Base-by-base conservation (phyloP, 2,888 invertebrate species). In the Hetaerina titia region DNA sequence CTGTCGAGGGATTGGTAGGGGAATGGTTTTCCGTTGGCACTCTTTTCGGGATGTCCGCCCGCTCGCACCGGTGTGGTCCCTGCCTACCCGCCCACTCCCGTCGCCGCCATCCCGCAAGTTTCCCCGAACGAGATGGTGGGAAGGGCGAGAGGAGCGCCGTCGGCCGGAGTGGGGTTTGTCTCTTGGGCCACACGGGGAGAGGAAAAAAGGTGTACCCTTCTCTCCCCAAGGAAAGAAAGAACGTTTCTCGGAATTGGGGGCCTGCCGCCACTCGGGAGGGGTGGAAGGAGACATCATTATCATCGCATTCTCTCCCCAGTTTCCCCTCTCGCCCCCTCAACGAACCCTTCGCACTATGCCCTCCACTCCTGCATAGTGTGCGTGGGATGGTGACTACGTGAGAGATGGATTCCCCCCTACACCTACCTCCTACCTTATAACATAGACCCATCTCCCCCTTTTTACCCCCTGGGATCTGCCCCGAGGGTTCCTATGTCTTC, bases 321-420 rank as follows among this genome's bases (percentile, higher is more conserved):
- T n/a, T n/a, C 58, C 22, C 57, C 57, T 57, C 57, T 58, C n/a
- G 19, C 90, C 64, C 63, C 25, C 90, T 7, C 22, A 63, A 63
- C 13, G 63, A n/a, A 25, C 25, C 60, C 64, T 90, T 19, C 60
- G n/a, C n/a, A 25, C 8, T 90, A 25, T 19, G 17, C 25, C 63
- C 63, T 31, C 90, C 60, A n/a, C 63, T 19, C 90, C 22, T 45
- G 45, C 45, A 45, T 45, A 1, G 45, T 69, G 69, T 17, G 69
- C 22, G 69, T 69, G 22, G 63, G 17, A 45, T 45, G 63, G 17
- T 17, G 63, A n/a, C n/a, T 63, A 63, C 69, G 69, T 69, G 69
- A n/a, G 69, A 69, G 69, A 69, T n/a, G 69, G 22, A 69, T 69
- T n/a, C 69, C 69, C n/a, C n/a, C 69, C 69, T 69, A n/a, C 69